Evolutionary conservation across 1,140 invertebrate species (phyloP).

Genomic region (Drosophila burlai): DNA sequence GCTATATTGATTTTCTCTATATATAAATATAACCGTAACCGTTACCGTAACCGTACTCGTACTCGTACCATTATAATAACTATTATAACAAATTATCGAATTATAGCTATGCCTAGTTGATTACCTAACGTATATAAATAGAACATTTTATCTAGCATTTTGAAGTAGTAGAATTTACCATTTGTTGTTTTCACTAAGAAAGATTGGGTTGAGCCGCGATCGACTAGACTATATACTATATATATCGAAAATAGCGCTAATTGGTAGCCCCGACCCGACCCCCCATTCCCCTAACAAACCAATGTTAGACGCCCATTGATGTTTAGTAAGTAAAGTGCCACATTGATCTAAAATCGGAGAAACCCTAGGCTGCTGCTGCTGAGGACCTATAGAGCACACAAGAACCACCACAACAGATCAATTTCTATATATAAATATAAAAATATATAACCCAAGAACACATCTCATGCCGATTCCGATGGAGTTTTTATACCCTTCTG

Average conservation of each 20-base stretch:
- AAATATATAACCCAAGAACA: conserved; percentile 21
- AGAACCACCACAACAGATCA: conserved; percentile 51
- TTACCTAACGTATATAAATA: conserved; percentile 72
- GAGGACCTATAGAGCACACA: conserved; percentile 76
- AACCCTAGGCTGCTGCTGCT: conserved; percentile 67
- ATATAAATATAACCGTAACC: conserved; percentile 30
- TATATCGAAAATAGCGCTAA: conserved; percentile 36
- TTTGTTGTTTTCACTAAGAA: conserved; percentile 74
- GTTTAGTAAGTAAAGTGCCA: conserved; percentile 65
- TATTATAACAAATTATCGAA: conserved; percentile 47
- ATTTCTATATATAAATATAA: conserved; percentile 42
- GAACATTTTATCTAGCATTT: conserved; percentile 78
- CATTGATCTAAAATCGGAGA: conserved; percentile 40
- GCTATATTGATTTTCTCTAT: conserved; percentile 63
- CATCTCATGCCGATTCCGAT: conserved; percentile 12
- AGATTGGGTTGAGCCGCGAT: conserved; percentile 52
- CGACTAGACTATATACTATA: conserved; percentile 31
- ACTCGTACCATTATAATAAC: conserved; percentile 46
- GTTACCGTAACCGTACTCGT: conserved; percentile 6
- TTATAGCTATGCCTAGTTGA: conserved; percentile 76
- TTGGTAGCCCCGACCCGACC: conserved; percentile 41
- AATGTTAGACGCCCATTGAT: conserved; percentile 61
- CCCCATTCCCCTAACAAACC: conserved; percentile 25
- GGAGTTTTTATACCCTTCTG: conserved; percentile 78
- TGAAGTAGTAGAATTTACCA: conserved; percentile 74